Percentiles rank a stretch among this genome's conserved stretches.
These are phyloP conservation scores for Limnothrissa miodon DNA, from an alignment of 2,113 vertebrate genomes.

Conservation along the genomic window DNA sequence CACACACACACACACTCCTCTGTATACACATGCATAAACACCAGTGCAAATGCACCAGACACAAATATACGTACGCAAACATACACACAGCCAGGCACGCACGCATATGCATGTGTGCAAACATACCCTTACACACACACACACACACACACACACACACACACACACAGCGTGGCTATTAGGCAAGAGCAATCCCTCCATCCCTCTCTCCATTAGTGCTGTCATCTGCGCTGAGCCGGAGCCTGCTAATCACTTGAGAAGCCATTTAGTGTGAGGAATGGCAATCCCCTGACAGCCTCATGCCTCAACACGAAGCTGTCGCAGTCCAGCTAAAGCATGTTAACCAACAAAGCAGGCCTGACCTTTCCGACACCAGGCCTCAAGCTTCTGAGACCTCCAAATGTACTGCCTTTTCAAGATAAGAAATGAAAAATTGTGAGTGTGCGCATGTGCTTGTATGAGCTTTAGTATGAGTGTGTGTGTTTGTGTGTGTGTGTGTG, in stretches of 20 bases:
- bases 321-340: background rate
- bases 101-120: background rate
- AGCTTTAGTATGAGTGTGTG: too few relatives aligned
- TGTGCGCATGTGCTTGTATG: background rate
- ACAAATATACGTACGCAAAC: background rate
- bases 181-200: slow-evolving; percentile 1
- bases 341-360: background rate
- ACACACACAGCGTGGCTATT: background rate
- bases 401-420: background rate
- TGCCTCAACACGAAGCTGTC: slow-evolving; percentile 17
- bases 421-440: background rate
- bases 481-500: slow-evolving; percentile 4
- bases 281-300: slow-evolving; percentile 48
- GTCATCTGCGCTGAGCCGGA: slow-evolving; percentile 56
- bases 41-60: too few relatives aligned
- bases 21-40: too few relatives aligned
- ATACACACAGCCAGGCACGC: background rate
- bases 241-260: slow-evolving; percentile 66
- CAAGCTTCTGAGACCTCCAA: background rate
- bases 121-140: background rate
- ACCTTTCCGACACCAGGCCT: background rate
- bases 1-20: too few relatives aligned
- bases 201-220: slow-evolving; percentile 60
- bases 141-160: slow-evolving; percentile 13
- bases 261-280: slow-evolving; percentile 62